Conservation (phyloP, 2,797 vertebrate species). For the Centroberyx gerrardi region DNA sequence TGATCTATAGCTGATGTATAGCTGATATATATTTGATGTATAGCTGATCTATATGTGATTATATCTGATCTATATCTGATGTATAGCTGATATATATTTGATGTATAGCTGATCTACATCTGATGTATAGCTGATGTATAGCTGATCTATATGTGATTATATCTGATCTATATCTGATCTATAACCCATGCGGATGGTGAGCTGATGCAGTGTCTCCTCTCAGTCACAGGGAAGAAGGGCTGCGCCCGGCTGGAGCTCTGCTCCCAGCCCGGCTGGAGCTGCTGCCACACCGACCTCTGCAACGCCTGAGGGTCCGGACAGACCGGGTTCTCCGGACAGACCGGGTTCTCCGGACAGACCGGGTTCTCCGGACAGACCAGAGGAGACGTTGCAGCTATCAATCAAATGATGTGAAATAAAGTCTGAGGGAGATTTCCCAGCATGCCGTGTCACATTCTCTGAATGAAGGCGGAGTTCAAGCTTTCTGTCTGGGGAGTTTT, state of each 20-base stretch:
- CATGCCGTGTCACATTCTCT: too few relatives aligned
- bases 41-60: too few relatives aligned
- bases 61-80: too few relatives aligned
- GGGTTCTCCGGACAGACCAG: background rate
- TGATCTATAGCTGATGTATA: too few relatives aligned
- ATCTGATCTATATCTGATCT: too few relatives aligned
- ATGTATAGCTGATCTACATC: too few relatives aligned
- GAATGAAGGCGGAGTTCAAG: background rate
- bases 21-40: too few relatives aligned
- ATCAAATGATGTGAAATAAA: slow-evolving; percentile 3
- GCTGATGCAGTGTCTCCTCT: slow-evolving; percentile 1
- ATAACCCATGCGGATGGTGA: background rate
- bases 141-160: too few relatives aligned
- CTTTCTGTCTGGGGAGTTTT: background rate
- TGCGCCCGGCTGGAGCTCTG: slow-evolving; percentile 66
- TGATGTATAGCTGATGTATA: too few relatives aligned
- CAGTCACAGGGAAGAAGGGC: slow-evolving; percentile 80
- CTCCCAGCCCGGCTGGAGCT: slow-evolving; percentile 64
- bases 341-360: background rate
- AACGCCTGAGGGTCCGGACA: slow-evolving; percentile 58
- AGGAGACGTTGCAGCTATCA: too few relatives aligned
- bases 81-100: too few relatives aligned
- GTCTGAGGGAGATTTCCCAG: background rate
- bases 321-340: too few relatives aligned
- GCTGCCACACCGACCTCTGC: slow-evolving; percentile 70